phyloP scores from a whole-genome alignment of 2,888 invertebrate species.

The Lepidocyrtoides sp. region DNA sequence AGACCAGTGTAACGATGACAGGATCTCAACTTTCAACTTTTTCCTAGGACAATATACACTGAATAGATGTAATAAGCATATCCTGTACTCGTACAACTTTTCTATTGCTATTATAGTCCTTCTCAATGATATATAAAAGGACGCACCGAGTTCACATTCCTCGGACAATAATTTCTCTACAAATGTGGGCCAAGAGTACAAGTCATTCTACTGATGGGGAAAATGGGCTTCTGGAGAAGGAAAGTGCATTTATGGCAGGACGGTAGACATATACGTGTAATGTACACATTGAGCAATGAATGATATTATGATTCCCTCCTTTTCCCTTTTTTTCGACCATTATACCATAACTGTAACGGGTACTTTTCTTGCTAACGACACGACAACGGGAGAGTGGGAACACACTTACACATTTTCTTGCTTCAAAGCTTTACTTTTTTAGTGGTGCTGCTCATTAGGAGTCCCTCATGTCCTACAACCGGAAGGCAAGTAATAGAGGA shows the following conservation, averaged over 20 bases:
- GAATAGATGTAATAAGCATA: not conserved
- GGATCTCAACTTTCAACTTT: not conserved
- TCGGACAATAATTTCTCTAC: conserved; percentile 57
- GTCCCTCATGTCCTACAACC: conserved; percentile 74
- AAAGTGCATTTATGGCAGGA: conserved; percentile 48
- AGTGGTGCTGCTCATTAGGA: conserved; percentile 73
- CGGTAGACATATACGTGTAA: not conserved
- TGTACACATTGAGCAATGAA: conserved; percentile 37
- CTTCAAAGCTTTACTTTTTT: conserved; percentile 40
- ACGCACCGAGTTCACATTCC: conserved; percentile 42
- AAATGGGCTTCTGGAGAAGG: conserved; percentile 42
- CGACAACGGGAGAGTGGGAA: not conserved
- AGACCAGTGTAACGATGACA: not conserved
- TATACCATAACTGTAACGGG: not conserved
- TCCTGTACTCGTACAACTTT: not conserved
- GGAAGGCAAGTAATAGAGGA: conserved; percentile 72
- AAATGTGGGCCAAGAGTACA: conserved; percentile 72
- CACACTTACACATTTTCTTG: conserved; percentile 38
- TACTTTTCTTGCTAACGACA: conserved; percentile 36
- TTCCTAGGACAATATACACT: not conserved
- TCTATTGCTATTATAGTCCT: not conserved
- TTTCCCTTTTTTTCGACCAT: not conserved
- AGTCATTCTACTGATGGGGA: conserved; percentile 58
- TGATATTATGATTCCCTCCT: conserved; percentile 41
- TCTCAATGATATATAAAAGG: conserved; percentile 40